Percentiles rank a stretch among this genome's conserved stretches.
Conservation (phyloP, 2,113 vertebrate genomes). For the Sorex fumeus region DNA sequence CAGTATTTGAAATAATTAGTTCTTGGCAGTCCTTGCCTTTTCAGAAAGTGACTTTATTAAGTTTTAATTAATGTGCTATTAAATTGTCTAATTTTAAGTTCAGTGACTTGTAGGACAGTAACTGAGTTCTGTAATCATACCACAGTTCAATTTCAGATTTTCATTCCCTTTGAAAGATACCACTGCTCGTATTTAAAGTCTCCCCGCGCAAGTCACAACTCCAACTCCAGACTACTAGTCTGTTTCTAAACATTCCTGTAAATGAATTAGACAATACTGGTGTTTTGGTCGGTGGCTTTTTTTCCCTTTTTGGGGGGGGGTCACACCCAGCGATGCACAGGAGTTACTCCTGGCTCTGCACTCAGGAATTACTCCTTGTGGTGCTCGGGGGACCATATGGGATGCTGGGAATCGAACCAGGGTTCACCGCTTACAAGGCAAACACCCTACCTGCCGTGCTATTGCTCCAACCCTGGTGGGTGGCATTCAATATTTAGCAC, state of each 20-base stretch:
- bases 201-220: neutral
- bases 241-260: neutral
- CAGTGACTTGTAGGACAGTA: slow-evolving; percentile 15
- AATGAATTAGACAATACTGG: neutral
- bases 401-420: no score
- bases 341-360: no score
- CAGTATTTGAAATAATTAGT: slow-evolving; percentile 5
- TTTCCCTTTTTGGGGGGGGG: no score
- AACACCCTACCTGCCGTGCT: no score
- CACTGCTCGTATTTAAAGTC: neutral
- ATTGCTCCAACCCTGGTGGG: no score
- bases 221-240: neutral
- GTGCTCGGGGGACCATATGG: no score
- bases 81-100: slow-evolving; percentile 5
- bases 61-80: neutral
- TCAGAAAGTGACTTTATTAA: neutral
- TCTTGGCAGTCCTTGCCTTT: neutral
- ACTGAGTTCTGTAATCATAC: neutral
- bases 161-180: neutral
- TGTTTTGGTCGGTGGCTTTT: neutral
- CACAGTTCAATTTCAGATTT: neutral
- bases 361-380: no score
- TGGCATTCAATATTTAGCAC: no score
- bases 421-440: no score
- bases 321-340: no score